Conservation (phyloP, 1,140 invertebrate genomes). For the Helicoverpa zea region DNA sequence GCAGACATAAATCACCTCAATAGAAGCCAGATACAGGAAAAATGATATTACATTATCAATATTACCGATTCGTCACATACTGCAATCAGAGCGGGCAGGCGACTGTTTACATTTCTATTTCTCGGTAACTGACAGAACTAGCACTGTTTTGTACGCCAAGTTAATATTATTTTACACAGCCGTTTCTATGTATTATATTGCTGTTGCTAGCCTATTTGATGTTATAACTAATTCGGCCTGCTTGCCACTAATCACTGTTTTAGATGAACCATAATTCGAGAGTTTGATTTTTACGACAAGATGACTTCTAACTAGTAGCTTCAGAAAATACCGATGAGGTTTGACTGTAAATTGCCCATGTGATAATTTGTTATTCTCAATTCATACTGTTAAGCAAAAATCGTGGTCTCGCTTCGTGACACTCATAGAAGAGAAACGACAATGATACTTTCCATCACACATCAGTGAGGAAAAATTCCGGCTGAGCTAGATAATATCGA, state of each 20-base stretch:
- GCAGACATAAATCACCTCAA: conserved; percentile 1
- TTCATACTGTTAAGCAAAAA: conserved; percentile 5
- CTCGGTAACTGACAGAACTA: conserved; percentile 1
- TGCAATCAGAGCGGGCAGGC: conserved; percentile 11
- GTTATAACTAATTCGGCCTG: no score
- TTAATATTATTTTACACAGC: conserved; percentile 11
- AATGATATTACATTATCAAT: conserved; percentile 36
- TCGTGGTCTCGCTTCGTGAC: not conserved
- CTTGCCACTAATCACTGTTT: no score
- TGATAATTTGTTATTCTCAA: not conserved
- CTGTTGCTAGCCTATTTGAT: not conserved
- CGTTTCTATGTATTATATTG: not conserved
- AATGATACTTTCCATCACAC: conserved; percentile 12
- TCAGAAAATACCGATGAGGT: no score
- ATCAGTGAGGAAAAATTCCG: not conserved
- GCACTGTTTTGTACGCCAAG: not conserved
- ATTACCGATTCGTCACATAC: conserved; percentile 25
- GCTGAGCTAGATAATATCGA: conserved; percentile 5
- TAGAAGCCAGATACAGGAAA: conserved; percentile 24
- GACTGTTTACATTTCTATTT: conserved; percentile 12
- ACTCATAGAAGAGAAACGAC: not conserved
- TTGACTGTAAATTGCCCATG: no score
- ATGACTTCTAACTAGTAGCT: no score
- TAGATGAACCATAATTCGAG: no score
- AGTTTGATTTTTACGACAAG: no score